A percentile compares a stretch with the other conserved stretches of the same genome.
These are phyloP conservation scores for Craterocephalus amniculus DNA, from an alignment of 2,797 vertebrate genomes.

Conservation along the genomic window DNA sequence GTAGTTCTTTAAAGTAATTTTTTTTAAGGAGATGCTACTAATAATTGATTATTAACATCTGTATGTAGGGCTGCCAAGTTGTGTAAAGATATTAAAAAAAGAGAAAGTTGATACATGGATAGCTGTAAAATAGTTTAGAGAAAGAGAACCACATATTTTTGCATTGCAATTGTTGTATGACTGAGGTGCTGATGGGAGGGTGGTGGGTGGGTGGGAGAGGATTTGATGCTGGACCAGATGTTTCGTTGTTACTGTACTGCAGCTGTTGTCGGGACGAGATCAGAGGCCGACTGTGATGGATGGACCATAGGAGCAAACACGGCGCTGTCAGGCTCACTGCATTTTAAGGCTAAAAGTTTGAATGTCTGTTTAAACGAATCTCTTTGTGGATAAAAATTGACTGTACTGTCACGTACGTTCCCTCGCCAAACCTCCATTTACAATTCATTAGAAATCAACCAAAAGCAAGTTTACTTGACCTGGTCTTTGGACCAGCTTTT, in stretches of 20 bases:
- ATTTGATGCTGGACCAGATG: conserved; percentile 61
- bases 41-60: conserved; percentile 69
- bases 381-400: neutral
- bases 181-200: conserved; percentile 51
- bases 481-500: conserved; percentile 63
- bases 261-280: conserved; percentile 26
- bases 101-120: conserved; percentile 35
- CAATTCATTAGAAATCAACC: conserved; percentile 50
- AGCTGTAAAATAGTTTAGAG: conserved; percentile 76
- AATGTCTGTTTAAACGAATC: conserved; percentile 60
- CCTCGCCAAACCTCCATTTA: conserved; percentile 11
- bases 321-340: conserved; percentile 41
- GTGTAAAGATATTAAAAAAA: conserved; percentile 34
- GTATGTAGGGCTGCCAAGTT: conserved; percentile 71
- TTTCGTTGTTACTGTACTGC: conserved; percentile 52
- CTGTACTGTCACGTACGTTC: conserved; percentile 27
- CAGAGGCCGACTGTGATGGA: conserved; percentile 21
- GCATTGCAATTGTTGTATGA: conserved; percentile 72
- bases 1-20: conserved; percentile 66
- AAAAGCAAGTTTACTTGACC: conserved; percentile 69
- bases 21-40: conserved; percentile 71
- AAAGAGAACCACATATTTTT: conserved; percentile 81
- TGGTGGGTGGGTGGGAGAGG: neutral
- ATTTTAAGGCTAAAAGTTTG: conserved; percentile 55
- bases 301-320: conserved; percentile 22